A percentile compares a stretch with the other conserved stretches of the same genome.
Conservation (phyloP, 30 jellyfish, hydroid and myxozoan genomes). For the Hydractinia symbiolongicarpus region DNA sequence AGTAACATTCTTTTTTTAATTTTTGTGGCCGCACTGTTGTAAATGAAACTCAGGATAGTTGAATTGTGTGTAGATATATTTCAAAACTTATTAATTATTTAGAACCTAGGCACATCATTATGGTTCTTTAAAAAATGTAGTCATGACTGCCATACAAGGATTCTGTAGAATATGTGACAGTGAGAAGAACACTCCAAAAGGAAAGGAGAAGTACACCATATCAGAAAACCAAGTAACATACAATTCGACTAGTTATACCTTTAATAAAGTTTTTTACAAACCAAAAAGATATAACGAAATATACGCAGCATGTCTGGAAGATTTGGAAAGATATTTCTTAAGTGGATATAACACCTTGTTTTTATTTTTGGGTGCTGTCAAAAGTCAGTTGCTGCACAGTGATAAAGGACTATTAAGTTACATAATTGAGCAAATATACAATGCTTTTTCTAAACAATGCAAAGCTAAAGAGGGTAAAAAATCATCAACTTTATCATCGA, state of each 20-base stretch:
- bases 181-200: too few species aligned
- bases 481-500: neutral
- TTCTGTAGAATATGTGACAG: too few species aligned
- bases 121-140: too few species aligned
- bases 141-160: too few species aligned
- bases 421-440: neutral
- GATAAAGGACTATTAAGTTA: neutral
- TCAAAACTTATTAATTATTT: too few species aligned
- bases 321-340: neutral
- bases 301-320: neutral
- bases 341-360: neutral
- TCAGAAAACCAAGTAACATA: too few species aligned
- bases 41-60: too few species aligned
- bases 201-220: too few species aligned
- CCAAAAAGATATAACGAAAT: neutral
- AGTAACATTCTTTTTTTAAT: too few species aligned
- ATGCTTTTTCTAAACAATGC: neutral
- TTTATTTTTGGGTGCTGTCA: neutral
- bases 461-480: neutral
- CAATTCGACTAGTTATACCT: neutral
- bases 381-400: neutral
- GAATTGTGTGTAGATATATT: too few species aligned
- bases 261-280: neutral
- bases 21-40: too few species aligned
- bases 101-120: too few species aligned